These are phyloP conservation scores for Discoglossus pictus DNA, from an alignment of 2,797 vertebrate species.

Conservation along the genomic window DNA sequence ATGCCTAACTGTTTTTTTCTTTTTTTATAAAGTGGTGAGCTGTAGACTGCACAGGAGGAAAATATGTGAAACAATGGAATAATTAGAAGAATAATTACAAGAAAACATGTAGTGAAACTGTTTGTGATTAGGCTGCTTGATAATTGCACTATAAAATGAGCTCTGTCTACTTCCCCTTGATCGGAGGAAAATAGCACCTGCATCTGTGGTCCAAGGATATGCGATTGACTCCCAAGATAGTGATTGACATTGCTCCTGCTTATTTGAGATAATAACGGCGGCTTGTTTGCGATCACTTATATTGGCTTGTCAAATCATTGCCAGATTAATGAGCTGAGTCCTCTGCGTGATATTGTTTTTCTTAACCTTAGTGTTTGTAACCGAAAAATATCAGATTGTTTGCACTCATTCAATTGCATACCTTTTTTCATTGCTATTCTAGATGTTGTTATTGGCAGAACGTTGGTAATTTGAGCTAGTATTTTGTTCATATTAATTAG, in stretches of 20 bases:
- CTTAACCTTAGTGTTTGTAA: conserved; percentile 6
- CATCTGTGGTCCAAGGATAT: conserved; percentile 17
- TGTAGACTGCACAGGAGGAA: not conserved
- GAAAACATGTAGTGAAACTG: conserved; percentile 7
- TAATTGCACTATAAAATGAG: not conserved
- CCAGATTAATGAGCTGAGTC: conserved; percentile 47
- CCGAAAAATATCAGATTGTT: conserved; percentile 1
- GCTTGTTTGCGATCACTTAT: conserved; percentile 41
- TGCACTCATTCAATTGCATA: not conserved
- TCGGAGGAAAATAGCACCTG: conserved; percentile 28
- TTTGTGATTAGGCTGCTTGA: conserved; percentile 24
- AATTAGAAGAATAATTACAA: conserved; percentile 30
- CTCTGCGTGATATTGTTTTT: conserved; percentile 44
- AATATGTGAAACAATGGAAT: not conserved
- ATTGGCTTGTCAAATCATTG: conserved; percentile 47
- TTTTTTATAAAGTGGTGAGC: not conserved
- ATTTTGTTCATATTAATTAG: no score
- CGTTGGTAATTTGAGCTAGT: no score
- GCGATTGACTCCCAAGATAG: conserved; percentile 32
- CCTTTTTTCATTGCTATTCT: conserved; percentile 1
- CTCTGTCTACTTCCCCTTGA: conserved; percentile 1
- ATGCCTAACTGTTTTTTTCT: conserved; percentile 4
- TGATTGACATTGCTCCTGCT: conserved; percentile 37
- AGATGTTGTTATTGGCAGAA: no score
- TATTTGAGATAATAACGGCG: conserved; percentile 36